These are phyloP conservation scores for Stigmatopora argus DNA, from an alignment of 2,113 vertebrate genomes.

Conservation along the genomic window DNA sequence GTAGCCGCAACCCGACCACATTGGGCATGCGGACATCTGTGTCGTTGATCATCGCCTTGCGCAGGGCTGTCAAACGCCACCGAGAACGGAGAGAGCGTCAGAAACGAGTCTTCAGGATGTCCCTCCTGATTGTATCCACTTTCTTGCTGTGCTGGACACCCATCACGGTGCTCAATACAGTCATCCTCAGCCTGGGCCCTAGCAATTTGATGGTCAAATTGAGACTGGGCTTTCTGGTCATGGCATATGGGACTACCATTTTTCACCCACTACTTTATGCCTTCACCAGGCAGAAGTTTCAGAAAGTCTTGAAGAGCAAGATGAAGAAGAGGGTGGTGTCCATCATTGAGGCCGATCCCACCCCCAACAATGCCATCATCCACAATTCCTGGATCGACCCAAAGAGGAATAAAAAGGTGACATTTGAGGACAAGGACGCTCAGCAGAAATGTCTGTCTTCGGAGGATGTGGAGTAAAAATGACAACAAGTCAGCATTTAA, in stretches of 20 bases:
- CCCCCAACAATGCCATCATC: slow-evolving; percentile 92
- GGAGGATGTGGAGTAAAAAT: slow-evolving; percentile 67
- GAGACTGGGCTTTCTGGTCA: slow-evolving; percentile 94
- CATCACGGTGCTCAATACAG: slow-evolving; percentile 94
- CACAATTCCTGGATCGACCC: slow-evolving; percentile 99
- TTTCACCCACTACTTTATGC: slow-evolving; percentile 96
- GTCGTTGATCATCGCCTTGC: slow-evolving; percentile 93
- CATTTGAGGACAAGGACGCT: slow-evolving; percentile 85
- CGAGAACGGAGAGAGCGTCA: slow-evolving; percentile 92
- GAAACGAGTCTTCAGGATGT: slow-evolving; percentile 95
- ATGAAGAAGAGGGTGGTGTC: slow-evolving; percentile 99
- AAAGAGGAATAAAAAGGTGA: slow-evolving; percentile 91
- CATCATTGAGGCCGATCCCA: slow-evolving; percentile 92
- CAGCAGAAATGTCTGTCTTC: slow-evolving; percentile 88
- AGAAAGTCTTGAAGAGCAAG: slow-evolving; percentile 97
- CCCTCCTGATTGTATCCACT: slow-evolving; percentile 93
- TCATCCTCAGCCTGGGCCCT: slow-evolving; percentile 88
- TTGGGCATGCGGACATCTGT: slow-evolving; percentile 95
- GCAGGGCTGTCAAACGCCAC: slow-evolving; percentile 91
- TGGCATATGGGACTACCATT: slow-evolving; percentile 98
- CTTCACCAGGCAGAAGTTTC: slow-evolving; percentile 97
- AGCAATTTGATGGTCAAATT: slow-evolving; percentile 89
- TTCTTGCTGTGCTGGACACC: slow-evolving; percentile 98
- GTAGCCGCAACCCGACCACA: slow-evolving; percentile 75
- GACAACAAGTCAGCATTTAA: slow-evolving; percentile 48